Base-by-base conservation (phyloP, 2,888 invertebrate species). In the Xestia sexstrigata region DNA sequence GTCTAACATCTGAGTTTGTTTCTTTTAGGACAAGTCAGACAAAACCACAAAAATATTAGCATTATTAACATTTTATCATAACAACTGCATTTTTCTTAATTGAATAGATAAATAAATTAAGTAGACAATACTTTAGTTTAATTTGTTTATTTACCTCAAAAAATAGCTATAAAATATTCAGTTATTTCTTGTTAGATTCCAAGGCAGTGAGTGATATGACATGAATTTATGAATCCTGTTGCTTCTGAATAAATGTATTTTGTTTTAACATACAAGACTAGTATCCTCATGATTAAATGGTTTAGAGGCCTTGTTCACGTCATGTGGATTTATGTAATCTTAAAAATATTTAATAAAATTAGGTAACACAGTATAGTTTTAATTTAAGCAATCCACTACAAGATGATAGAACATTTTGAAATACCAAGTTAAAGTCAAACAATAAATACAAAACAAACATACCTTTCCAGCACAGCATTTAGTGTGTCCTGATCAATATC, bases 401-500 rank as follows among this genome's bases (percentile, higher is more conserved):
- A 55, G 26, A 26, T 17, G 26, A 2, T 7, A 58, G 26, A 23
- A 26, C 15, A 62, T 30, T 35, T 63, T 9, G 8, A 52, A 30
- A 13, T 35, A 47, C 26, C 9, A 23, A 23, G 8, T 35, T 35
- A 35, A 3, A 3, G 35, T 35, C 35, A 35, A 35, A 35, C 35
- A 35, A 42, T 13, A 47, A 67, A 65, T 72, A 23, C n/a, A 74
- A 55, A 49, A 60, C 11, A n/a, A 52, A 73, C 73, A 79, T 91
- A 97, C 97, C 97, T 96, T 92, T 98, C 97, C 72, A 99, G 94
- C 26, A 99, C 98, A 52, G 97, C 97, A 93, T 98, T 98, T 67
- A 99, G 94, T 0, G 98, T 98, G 69, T 98, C 98, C 82, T 98
- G 97, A 92, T 98, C 98, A 80, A 99, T 98, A 90, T 99, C 98